Percentiles rank a stretch among this genome's conserved stretches.
phyloP scores from a whole-genome alignment of 2,797 vertebrate genomes.

The Phaenicophaeus curvirostris region DNA sequence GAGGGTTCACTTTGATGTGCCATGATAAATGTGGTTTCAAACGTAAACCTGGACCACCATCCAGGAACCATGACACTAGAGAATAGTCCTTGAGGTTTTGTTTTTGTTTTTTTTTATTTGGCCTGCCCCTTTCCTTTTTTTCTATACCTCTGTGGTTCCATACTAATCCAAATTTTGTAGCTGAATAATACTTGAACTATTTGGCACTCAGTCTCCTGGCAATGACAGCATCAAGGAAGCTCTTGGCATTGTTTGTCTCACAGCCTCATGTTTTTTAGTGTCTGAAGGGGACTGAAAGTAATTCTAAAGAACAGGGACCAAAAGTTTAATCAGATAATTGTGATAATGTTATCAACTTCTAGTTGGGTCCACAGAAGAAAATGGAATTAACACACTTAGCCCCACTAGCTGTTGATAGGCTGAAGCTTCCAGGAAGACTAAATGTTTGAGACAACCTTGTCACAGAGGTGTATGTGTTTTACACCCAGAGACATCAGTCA shows the following conservation, averaged over 20 bases:
- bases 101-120: neutral
- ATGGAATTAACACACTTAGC: neutral
- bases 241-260: neutral
- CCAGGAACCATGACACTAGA: neutral
- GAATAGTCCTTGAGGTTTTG: accelerated
- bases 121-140: neutral
- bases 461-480: neutral
- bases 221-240: neutral
- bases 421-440: neutral
- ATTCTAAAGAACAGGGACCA: neutral
- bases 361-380: neutral
- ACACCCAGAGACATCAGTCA: neutral
- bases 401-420: neutral
- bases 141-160: neutral
- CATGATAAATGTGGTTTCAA: neutral
- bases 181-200: neutral
- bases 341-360: neutral
- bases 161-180: neutral
- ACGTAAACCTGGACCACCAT: accelerated
- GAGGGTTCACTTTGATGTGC: neutral
- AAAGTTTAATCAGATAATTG: constrained; percentile 12
- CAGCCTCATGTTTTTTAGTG: neutral
- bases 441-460: neutral
- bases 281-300: neutral
- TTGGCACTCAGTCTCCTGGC: neutral